These are phyloP conservation scores for Macquaria ambigua DNA, from an alignment of 2,113 vertebrate species.

Conservation along the genomic window DNA sequence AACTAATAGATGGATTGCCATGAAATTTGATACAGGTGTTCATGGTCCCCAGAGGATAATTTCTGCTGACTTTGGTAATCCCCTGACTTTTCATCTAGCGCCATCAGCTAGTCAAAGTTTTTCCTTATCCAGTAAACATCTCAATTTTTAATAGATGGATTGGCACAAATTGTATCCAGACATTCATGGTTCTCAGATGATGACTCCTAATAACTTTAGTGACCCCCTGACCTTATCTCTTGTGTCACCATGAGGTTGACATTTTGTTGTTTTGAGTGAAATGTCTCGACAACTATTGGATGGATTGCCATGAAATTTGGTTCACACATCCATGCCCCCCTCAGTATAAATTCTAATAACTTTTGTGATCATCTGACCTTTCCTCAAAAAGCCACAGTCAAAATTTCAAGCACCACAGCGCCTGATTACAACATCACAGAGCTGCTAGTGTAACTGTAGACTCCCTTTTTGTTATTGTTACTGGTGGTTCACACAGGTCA, in stretches of 20 bases:
- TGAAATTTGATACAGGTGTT: neutral
- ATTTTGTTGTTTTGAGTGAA: neutral
- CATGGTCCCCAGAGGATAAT: neutral
- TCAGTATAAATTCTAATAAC: neutral
- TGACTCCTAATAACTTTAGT: neutral
- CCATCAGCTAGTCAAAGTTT: no score
- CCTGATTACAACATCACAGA: neutral
- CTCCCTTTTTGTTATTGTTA: conserved; percentile 3
- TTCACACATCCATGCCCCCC: neutral
- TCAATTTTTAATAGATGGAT: no score
- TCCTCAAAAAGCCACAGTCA: neutral
- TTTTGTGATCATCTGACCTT: neutral
- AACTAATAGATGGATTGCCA: neutral
- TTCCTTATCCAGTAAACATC: no score
- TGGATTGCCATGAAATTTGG: neutral
- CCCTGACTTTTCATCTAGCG: neutral
- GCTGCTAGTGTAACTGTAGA: neutral
- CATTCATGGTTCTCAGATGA: no score
- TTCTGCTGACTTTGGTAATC: neutral
- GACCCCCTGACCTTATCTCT: neutral
- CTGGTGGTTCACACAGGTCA: neutral
- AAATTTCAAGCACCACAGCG: no score
- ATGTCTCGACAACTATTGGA: neutral
- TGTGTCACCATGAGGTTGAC: no score
- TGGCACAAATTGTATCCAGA: no score